phyloP scores from a whole-genome alignment of 2,888 invertebrate species.

The Lacanobia oleracea region DNA sequence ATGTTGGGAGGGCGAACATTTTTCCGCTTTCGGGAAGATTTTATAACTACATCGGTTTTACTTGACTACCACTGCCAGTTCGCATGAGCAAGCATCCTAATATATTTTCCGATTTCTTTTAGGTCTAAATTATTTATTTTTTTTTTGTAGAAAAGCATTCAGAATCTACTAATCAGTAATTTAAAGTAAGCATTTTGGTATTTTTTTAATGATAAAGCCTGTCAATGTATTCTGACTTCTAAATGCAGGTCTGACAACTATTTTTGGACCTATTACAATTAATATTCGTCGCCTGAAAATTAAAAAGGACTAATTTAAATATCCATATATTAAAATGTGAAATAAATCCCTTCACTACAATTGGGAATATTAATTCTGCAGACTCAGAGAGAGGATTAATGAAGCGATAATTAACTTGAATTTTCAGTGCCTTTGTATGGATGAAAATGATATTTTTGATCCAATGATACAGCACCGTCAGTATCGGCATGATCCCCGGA shows the following conservation, averaged over 20 bases:
- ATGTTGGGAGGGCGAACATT: conserved; percentile 9
- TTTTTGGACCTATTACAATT: neutral
- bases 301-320: neutral
- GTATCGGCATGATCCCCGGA: conserved; percentile 56
- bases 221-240: no score
- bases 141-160: neutral
- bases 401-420: conserved; percentile 30
- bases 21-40: conserved; percentile 4
- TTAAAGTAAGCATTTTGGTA: no score
- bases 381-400: conserved; percentile 21
- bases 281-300: neutral
- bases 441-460: conserved; percentile 25
- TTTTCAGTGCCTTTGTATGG: conserved; percentile 14
- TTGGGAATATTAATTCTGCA: conserved; percentile 25
- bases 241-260: neutral
- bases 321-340: neutral
- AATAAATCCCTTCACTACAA: conserved; percentile 6
- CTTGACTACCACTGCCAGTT: neutral
- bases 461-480: conserved; percentile 18
- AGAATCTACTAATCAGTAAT: neutral
- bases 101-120: no score
- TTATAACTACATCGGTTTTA: conserved; percentile 4
- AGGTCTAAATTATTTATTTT: no score
- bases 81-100: neutral
- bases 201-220: no score